Evolutionary conservation across 1,140 invertebrate species (phyloP).

Genomic region (Monochamus saltuarius): DNA sequence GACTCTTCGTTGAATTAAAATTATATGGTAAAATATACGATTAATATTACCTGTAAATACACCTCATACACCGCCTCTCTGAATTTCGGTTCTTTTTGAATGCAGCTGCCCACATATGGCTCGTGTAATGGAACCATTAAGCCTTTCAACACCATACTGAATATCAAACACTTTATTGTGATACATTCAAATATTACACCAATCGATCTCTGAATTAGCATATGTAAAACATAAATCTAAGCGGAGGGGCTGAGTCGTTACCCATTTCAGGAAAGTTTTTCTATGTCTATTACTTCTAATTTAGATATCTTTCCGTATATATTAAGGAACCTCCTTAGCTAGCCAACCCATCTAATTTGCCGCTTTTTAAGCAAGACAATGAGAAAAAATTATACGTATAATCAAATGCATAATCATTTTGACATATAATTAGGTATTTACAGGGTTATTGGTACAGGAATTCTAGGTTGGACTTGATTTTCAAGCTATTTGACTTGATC

Average conservation of each 20-base stretch:
- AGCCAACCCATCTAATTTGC: too few species aligned
- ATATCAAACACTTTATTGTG: neutral
- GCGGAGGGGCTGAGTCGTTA: too few species aligned
- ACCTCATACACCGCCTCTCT: slow-evolving; percentile 4
- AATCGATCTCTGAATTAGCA: neutral
- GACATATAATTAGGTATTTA: too few species aligned
- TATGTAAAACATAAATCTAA: neutral
- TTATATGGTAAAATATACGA: slow-evolving; percentile 15
- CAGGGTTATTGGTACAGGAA: too few species aligned
- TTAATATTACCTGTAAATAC: slow-evolving; percentile 15
- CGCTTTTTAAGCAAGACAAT: too few species aligned
- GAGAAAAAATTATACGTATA: neutral
- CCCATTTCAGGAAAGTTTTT: too few species aligned
- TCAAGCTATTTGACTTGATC: too few species aligned
- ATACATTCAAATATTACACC: neutral
- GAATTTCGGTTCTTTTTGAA: slow-evolving; percentile 6
- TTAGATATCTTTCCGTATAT: too few species aligned
- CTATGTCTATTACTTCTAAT: too few species aligned
- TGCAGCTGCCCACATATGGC: slow-evolving; percentile 1
- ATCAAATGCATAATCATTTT: neutral
- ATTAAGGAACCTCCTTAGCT: too few species aligned
- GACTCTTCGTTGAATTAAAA: neutral
- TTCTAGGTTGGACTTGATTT: too few species aligned
- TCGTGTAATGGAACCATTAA: slow-evolving; percentile 2
- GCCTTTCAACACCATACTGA: neutral